Conservation (phyloP, 2,113 vertebrate genomes). For the Equus quagga region DNA sequence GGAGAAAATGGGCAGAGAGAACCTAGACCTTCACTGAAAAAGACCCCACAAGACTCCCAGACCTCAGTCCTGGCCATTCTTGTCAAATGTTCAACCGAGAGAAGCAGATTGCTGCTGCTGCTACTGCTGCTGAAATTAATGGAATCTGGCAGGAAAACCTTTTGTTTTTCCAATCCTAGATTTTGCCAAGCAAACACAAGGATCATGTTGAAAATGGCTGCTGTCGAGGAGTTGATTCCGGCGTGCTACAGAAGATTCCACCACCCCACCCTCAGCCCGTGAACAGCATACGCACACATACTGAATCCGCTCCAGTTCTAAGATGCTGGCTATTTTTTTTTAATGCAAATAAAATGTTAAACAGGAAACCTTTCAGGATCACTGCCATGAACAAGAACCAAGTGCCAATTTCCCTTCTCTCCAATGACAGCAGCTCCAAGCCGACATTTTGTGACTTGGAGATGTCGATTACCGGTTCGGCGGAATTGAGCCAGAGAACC, state of each 20-base stretch:
- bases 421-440: conserved; percentile 48
- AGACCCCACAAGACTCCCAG: conserved; percentile 80
- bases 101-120: conserved; percentile 84
- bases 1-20: neutral
- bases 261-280: neutral
- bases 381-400: conserved; percentile 52
- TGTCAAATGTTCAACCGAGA: conserved; percentile 83
- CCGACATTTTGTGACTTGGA: conserved; percentile 76
- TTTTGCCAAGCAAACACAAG: conserved; percentile 89
- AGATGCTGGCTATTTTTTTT: conserved; percentile 58
- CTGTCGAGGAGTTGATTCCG: conserved; percentile 61
- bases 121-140: conserved; percentile 85
- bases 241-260: neutral
- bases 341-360: conserved; percentile 62
- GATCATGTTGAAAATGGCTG: conserved; percentile 85
- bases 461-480: neutral
- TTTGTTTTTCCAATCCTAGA: conserved; percentile 87
- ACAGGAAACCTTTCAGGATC: conserved; percentile 69
- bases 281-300: neutral
- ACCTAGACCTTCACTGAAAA: conserved; percentile 78
- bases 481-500: neutral
- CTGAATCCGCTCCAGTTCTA: conserved; percentile 67
- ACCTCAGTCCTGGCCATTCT: conserved; percentile 82
- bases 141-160: conserved; percentile 89
- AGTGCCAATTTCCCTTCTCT: conserved; percentile 65